Evolutionary conservation across 2,888 invertebrate species (phyloP), one percentile per base, ranked within the genome.

Genomic region (Stenodera caucasica): DNA sequence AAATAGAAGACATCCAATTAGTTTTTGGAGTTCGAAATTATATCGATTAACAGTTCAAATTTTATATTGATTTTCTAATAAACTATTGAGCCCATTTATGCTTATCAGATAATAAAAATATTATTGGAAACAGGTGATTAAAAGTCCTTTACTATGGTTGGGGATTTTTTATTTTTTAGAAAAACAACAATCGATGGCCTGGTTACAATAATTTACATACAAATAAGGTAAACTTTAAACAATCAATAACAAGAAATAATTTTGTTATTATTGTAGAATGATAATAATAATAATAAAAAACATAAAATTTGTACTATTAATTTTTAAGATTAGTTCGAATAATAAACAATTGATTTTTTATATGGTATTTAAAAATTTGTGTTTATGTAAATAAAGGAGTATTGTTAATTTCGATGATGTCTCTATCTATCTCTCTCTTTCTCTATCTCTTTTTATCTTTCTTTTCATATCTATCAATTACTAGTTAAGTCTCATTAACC

Each of bases 101-200:
- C 37, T 40, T 40, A 40, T 40, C 37, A 9, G 15, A 8, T 18
- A 40, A 40, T 14, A 35, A 35, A 8, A 18, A 18, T 18, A 40
- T 40, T 40, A 9, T 57, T 61, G 23, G 30, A 61, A 61, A 61
- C 61, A 61, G 61, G 61, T 61, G 61, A 61, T 61, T 61, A 58
- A 49, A 55, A 61, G 57, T 54, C 57, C 53, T 58, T 57, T 55
- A 52, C 54, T 52, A 57, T 49, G 51, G 53, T 58, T 61, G 35
- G n/a, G n/a, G n/a, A n/a, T n/a, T n/a, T 35, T 33, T 33, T 33
- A 33, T 33, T 33, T 33, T 11, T 3, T 33, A 11, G 9, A 12
- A n/a, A 12, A 33, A 33, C 14, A 37, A 37, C 37, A 37, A 37
- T 37, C 37, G 5, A 15, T 14, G 37, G 18, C 37, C 37, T 40